A percentile compares a stretch with the other conserved stretches of the same genome.
These are phyloP conservation scores for Xerus inauris DNA, from an alignment of 2,113 vertebrate species.

Conservation along the genomic window DNA sequence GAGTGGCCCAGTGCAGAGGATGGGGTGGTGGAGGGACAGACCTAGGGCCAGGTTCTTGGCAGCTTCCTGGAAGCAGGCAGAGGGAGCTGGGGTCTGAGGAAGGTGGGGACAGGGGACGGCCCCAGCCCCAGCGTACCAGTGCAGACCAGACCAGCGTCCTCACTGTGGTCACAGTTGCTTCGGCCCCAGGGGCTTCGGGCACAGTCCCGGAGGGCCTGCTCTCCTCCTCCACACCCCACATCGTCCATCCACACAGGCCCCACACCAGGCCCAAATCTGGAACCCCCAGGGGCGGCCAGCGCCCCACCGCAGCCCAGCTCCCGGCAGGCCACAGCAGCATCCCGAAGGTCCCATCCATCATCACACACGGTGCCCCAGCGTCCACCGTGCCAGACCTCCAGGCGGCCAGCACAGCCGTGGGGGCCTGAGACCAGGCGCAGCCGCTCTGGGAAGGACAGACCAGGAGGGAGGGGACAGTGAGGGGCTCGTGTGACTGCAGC, in stretches of 20 bases:
- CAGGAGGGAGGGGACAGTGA: not conserved
- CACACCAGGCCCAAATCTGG: conserved; percentile 71
- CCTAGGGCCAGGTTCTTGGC: not conserved
- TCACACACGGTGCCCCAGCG: conserved; percentile 81
- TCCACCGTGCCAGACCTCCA: conserved; percentile 78
- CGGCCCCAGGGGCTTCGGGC: conserved; percentile 75
- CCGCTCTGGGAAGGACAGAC: not conserved
- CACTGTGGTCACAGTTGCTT: conserved; percentile 84
- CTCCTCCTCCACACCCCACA: conserved; percentile 74
- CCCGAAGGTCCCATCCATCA: conserved; percentile 77
- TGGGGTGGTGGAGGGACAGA: not conserved
- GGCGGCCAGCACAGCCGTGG: conserved; percentile 76
- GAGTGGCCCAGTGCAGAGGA: not conserved
- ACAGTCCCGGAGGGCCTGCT: conserved; percentile 76
- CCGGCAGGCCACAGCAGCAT: conserved; percentile 69
- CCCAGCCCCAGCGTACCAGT: conserved; percentile 41
- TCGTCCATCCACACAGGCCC: conserved; percentile 83
- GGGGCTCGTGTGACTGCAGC: not conserved
- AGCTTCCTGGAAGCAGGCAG: not conserved
- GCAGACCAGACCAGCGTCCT: conserved; percentile 82
- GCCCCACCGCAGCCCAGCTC: conserved; percentile 77
- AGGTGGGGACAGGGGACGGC: not conserved
- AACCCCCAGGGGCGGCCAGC: conserved; percentile 70
- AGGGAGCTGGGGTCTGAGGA: not conserved
- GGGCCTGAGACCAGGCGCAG: conserved; percentile 76